Base-by-base conservation (phyloP, 2,113 vertebrate genomes). In the Oreocharis arfaki region DNA sequence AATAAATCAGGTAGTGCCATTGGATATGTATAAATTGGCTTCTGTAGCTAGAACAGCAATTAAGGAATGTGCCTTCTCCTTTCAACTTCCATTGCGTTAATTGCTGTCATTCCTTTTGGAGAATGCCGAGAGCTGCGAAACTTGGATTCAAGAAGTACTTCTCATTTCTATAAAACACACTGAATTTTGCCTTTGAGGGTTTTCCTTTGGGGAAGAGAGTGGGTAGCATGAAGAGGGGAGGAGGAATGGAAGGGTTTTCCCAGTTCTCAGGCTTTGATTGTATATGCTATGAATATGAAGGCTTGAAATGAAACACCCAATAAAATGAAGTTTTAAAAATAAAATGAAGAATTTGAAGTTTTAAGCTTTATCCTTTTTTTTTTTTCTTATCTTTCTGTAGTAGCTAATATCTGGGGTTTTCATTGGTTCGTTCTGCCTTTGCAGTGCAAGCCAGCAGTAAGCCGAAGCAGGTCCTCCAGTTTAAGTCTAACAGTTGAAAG, bases 401-500 rank as follows among this genome's bases (percentile, higher is more conserved):
- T 96, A 90, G 91, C 59, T 93, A 79, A 93, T 96, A 70, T 79
- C 30, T 94, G 96, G 95, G 96, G 64, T 94, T 97, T 95, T 98
- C 96, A 97, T 74, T 89, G 96, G 92, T 97, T 93, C 27, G 16
- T 98, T 97, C 94, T 98, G 86, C 97, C 93, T 98, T 96, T 97
- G 95, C 98, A 99, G 99, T 99, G 99, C 96, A 99, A 99, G 95
- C 98, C 99, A 49, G 97, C 98, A 47, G 98, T 97, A 91, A 98
- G 98, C 96, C 98, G 98, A 96, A 99, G 99, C 98, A 98, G 99
- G 74, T 99, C 98, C 28, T 99, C 99, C 96, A 99, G 99, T 97
- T 97, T 99, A 96, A 99, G 99, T 94, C 98, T 99, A 97, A 99
- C 99, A 9, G 99, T 99, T 96, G 99, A 99, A 97, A 99, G 98